Evolutionary conservation across 1,140 invertebrate species (phyloP).

Genomic region (Diachasmimorpha longicaudata): DNA sequence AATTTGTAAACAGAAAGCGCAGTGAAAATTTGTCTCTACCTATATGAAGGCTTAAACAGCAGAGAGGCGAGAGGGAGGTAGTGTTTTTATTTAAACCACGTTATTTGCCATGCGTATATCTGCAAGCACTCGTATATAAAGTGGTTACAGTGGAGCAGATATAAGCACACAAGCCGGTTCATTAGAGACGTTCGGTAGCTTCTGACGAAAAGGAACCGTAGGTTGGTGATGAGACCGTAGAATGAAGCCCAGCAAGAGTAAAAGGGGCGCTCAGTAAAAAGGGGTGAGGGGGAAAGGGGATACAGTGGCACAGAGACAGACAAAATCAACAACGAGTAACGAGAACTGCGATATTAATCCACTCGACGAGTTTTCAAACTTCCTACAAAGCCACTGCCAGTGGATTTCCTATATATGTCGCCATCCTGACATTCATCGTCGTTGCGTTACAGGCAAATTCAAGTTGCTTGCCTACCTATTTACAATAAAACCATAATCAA

Average conservation of each 20-base stretch:
- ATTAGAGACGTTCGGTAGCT: conserved; percentile 62
- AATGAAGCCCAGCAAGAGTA: conserved; percentile 5
- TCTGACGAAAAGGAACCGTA: conserved; percentile 40
- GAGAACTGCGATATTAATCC: conserved; percentile 64
- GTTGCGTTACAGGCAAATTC: conserved; percentile 29
- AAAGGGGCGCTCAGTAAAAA: conserved; percentile 35
- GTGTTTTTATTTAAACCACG: conserved; percentile 30
- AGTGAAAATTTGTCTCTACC: not conserved
- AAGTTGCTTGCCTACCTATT: conserved; percentile 45
- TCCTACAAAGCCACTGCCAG: conserved; percentile 59
- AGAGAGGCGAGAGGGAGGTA: not conserved
- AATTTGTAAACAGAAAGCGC: not conserved
- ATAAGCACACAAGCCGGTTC: conserved; percentile 42
- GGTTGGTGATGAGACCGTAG: conserved; percentile 25
- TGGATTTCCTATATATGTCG: conserved; percentile 29
- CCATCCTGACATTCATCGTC: conserved; percentile 15
- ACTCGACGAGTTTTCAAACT: conserved; percentile 65
- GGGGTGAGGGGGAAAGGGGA: conserved; percentile 21
- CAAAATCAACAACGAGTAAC: conserved; percentile 65
- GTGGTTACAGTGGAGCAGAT: conserved; percentile 31
- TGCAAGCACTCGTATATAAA: conserved; percentile 26
- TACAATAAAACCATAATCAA: conserved; percentile 62
- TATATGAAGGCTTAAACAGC: not conserved
- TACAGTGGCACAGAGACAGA: conserved; percentile 49
- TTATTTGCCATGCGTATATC: conserved; percentile 30